Evolutionary conservation across 1,140 invertebrate species (phyloP).

Genomic region (Archivesica marissinica): DNA sequence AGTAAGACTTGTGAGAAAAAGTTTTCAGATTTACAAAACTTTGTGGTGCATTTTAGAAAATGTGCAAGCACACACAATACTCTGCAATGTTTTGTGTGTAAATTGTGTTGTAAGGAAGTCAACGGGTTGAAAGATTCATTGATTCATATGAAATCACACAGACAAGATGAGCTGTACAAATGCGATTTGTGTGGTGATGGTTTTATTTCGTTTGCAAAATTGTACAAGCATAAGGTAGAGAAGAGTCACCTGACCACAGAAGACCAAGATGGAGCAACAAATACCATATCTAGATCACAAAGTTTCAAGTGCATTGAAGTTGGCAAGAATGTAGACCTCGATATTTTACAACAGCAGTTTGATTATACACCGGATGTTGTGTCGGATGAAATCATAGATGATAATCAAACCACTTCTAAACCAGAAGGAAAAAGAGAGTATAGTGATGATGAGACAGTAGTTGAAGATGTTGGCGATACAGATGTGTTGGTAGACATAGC

Average conservation of each 20-base stretch:
- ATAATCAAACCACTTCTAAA: not conserved
- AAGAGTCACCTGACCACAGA: not conserved
- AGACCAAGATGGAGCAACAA: not conserved
- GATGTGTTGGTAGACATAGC: constrained; percentile 9
- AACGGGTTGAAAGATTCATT: not conserved
- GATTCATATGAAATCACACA: not conserved
- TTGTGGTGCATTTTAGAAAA: not conserved
- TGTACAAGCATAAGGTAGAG: not conserved
- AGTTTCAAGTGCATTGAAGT: constrained; percentile 6
- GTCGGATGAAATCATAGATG: too few relatives aligned
- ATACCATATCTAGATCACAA: not conserved
- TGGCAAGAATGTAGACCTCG: not conserved
- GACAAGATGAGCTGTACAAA: not conserved
- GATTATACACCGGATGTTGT: not conserved
- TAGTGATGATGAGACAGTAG: not conserved
- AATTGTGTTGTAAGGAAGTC: not conserved
- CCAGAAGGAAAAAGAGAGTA: not conserved
- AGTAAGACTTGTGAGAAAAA: not conserved
- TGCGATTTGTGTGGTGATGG: not conserved
- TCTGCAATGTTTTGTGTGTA: not conserved
- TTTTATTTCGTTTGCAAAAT: not conserved
- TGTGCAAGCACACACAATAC: not conserved
- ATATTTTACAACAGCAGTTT: not conserved
- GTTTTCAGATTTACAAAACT: not conserved
- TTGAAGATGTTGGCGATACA: not conserved